Conservation (phyloP, 2,888 invertebrate species). For the Rugalucina vietnamica region DNA sequence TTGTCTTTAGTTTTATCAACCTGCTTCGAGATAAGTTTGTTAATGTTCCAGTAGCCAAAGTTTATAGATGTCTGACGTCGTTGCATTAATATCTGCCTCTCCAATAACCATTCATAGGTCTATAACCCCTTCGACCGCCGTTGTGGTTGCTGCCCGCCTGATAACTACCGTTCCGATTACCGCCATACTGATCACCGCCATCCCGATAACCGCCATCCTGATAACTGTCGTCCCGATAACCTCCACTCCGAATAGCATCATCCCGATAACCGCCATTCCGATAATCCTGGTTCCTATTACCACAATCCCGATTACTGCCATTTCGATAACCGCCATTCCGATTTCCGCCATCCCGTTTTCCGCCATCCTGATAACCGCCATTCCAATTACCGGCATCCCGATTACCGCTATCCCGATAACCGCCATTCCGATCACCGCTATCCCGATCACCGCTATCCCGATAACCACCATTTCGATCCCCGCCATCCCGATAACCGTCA, state of each 20-base stretch:
- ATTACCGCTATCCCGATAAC: neutral
- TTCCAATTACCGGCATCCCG: neutral
- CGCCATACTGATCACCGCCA: neutral
- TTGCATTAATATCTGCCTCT: neutral
- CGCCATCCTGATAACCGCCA: neutral
- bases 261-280: neutral
- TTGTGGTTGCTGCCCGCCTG: neutral
- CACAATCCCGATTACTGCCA: neutral
- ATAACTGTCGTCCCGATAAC: neutral
- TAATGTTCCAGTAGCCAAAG: conserved; percentile 16
- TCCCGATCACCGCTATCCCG: neutral
- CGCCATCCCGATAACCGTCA: neutral
- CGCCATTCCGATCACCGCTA: neutral
- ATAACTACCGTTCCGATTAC: neutral
- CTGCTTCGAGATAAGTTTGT: conserved; percentile 7
- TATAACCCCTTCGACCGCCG: neutral
- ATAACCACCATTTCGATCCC: neutral
- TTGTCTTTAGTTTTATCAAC: neutral
- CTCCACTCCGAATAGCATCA: no score
- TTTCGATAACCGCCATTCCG: neutral
- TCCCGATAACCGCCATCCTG: neutral
- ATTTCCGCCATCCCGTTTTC: neutral
- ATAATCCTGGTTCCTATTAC: neutral
- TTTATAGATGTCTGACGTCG: neutral
- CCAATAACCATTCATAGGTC: neutral